These are phyloP conservation scores for Tragulus kanchil DNA, from an alignment of 2,113 vertebrate species.

Conservation along the genomic window DNA sequence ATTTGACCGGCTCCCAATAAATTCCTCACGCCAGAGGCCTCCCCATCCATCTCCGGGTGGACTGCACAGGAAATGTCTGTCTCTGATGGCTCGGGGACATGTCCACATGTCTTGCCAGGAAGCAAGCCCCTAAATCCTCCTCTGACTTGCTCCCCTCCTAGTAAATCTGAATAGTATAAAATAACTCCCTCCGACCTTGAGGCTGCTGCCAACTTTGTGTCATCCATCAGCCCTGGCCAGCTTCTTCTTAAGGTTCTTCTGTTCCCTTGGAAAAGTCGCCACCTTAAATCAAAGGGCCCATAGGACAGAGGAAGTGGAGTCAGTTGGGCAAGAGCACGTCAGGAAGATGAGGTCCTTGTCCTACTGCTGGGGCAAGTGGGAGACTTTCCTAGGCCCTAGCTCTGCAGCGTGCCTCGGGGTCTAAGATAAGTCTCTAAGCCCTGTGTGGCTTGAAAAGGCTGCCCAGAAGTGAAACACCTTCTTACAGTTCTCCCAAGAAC, in stretches of 20 bases:
- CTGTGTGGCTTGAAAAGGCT: not conserved
- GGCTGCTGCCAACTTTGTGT: slow-evolving; percentile 63
- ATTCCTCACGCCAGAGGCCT: slow-evolving; percentile 75
- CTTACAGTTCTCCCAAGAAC: not conserved
- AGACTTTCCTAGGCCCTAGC: accelerated
- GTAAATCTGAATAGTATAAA: slow-evolving; percentile 81
- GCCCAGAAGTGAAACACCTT: not conserved
- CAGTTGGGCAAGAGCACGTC: not conserved
- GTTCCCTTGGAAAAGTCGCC: slow-evolving; percentile 68
- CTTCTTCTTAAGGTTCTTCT: slow-evolving; percentile 77
- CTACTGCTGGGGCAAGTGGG: accelerated
- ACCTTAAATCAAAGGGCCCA: slow-evolving; percentile 76
- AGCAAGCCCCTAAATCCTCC: slow-evolving; percentile 76
- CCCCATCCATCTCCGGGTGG: slow-evolving; percentile 73
- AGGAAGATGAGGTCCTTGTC: not conserved
- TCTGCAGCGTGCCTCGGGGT: not conserved
- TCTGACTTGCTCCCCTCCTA: slow-evolving; percentile 65
- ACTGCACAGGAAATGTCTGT: slow-evolving; percentile 23
- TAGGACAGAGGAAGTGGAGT: slow-evolving; percentile 30
- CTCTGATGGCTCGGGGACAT: slow-evolving; percentile 25
- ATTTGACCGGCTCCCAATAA: slow-evolving; percentile 73
- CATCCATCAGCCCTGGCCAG: slow-evolving; percentile 71
- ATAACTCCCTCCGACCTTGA: slow-evolving; percentile 78
- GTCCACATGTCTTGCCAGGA: slow-evolving; percentile 67
- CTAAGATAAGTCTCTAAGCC: too few species aligned